phyloP scores from a whole-genome alignment of 2,888 invertebrate species.

The Therioaphis trifolii region DNA sequence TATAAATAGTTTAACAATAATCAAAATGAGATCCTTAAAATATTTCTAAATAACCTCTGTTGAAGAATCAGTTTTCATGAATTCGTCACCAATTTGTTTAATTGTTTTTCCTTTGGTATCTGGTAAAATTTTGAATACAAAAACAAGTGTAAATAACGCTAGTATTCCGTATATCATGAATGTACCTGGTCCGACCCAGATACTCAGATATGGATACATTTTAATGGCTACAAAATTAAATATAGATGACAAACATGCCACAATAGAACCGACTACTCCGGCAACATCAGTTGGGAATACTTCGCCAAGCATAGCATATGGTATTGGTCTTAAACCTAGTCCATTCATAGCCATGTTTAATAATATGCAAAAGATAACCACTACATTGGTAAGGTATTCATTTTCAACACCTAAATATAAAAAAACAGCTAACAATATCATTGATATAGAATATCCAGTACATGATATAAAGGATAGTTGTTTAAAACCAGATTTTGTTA shows the following conservation, averaged over 20 bases:
- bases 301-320: conserved; percentile 74
- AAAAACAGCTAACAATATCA: conserved; percentile 70
- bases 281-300: conserved; percentile 72
- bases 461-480: conserved; percentile 74
- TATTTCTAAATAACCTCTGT: not conserved
- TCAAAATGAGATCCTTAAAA: conserved; percentile 13
- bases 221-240: conserved; percentile 73
- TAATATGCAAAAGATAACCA: conserved; percentile 70
- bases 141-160: conserved; percentile 6
- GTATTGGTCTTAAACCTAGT: conserved; percentile 72
- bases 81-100: conserved; percentile 55
- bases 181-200: conserved; percentile 69
- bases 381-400: conserved; percentile 66
- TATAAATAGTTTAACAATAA: not conserved
- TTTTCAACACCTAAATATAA: conserved; percentile 11
- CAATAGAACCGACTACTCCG: conserved; percentile 69
- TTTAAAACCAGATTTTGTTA: conserved; percentile 73
- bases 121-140: conserved; percentile 34
- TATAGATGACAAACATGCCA: conserved; percentile 70
- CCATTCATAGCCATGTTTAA: conserved; percentile 72
- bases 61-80: not conserved
- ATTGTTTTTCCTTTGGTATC: conserved; percentile 62
- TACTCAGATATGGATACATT: conserved; percentile 70
- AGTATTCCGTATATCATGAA: conserved; percentile 59
- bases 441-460: conserved; percentile 72